These are phyloP conservation scores for Colinus virginianus DNA, from an alignment of 2,113 vertebrate species.

Conservation along the genomic window DNA sequence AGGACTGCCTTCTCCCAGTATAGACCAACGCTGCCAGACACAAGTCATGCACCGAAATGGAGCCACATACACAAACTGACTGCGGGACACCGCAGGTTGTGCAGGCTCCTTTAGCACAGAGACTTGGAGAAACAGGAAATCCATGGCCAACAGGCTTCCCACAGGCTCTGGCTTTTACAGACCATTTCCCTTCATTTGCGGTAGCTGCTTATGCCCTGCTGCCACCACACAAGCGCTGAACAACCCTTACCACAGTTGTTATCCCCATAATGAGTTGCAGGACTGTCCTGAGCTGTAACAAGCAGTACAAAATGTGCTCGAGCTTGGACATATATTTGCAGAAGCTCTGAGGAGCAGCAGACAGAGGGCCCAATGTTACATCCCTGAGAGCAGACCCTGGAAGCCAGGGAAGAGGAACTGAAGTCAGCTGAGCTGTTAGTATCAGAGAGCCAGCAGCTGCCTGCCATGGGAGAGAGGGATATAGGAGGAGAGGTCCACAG, in stretches of 20 bases:
- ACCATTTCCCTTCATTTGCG: neutral
- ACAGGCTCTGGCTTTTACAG: neutral
- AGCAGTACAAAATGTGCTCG: neutral
- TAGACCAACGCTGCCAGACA: neutral
- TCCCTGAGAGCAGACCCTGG: neutral
- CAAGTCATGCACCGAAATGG: neutral
- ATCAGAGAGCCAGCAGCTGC: neutral
- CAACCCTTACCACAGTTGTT: neutral
- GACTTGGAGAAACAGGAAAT: neutral
- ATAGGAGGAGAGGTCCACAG: neutral
- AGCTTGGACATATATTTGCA: neutral
- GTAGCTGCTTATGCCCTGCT: neutral
- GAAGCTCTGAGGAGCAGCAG: neutral
- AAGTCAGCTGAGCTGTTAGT: accelerated
- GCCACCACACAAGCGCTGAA: neutral
- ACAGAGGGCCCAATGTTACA: neutral
- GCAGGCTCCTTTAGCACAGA: neutral
- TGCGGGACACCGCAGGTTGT: neutral
- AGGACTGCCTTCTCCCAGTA: neutral
- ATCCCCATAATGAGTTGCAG: neutral
- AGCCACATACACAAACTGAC: neutral
- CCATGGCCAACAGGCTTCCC: neutral
- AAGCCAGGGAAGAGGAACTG: neutral
- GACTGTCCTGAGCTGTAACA: neutral
- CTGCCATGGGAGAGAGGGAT: neutral